phyloP scores from a whole-genome alignment of 2,888 invertebrate species.

The Catocala fraxini region DNA sequence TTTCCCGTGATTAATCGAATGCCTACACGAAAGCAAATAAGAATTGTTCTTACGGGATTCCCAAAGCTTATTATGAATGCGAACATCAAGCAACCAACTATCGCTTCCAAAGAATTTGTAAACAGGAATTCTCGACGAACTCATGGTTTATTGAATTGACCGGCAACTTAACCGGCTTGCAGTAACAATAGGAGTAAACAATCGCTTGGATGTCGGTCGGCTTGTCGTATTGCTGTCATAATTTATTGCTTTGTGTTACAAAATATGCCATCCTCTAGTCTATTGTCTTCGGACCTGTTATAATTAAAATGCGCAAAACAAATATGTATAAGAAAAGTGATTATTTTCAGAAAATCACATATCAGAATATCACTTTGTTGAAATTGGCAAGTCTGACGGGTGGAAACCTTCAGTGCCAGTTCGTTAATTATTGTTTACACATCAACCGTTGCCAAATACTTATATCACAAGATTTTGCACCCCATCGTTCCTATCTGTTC shows the following conservation, averaged over 20 bases:
- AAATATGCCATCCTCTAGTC: constrained; percentile 6
- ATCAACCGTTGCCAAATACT: constrained; percentile 56
- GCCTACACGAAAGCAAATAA: not conserved
- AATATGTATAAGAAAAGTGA: constrained; percentile 5
- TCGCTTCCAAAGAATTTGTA: constrained; percentile 43
- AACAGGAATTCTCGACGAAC: constrained; percentile 38
- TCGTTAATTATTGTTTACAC: constrained; percentile 47
- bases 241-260: constrained; percentile 34
- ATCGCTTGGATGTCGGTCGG: constrained; percentile 28
- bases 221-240: constrained; percentile 29
- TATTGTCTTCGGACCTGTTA: constrained; percentile 9
- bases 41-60: not conserved
- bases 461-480: constrained; percentile 29
- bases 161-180: constrained; percentile 39
- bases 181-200: constrained; percentile 46
- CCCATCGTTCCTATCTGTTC: constrained; percentile 17
- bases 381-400: constrained; percentile 51
- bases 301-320: constrained; percentile 17
- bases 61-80: constrained; percentile 15
- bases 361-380: constrained; percentile 47
- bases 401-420: constrained; percentile 55
- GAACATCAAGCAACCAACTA: constrained; percentile 22
- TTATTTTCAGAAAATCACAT: constrained; percentile 31
- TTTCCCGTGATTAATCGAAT: not conserved
- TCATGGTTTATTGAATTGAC: constrained; percentile 27